Evolutionary conservation across 2,888 invertebrate species (phyloP).

Genomic region (Tenodera sinensis): DNA sequence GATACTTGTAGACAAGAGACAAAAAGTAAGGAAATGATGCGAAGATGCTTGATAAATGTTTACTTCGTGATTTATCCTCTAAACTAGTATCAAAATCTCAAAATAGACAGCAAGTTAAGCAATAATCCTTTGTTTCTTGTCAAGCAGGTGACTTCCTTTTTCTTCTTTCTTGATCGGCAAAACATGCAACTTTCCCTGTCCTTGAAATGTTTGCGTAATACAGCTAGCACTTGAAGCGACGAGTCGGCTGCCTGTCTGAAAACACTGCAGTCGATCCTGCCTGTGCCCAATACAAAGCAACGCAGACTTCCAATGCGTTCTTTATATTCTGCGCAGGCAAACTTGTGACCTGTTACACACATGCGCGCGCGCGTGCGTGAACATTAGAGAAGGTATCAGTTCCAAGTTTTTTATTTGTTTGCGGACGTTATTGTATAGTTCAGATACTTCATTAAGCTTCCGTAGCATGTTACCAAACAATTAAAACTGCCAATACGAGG

Average conservation of each 20-base stretch:
- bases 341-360: background rate
- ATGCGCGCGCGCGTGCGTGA: background rate
- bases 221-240: background rate
- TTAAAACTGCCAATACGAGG: too few species aligned
- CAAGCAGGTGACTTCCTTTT: background rate
- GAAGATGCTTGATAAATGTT: too few species aligned
- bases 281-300: background rate
- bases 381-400: too few species aligned
- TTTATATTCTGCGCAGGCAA: background rate
- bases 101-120: background rate
- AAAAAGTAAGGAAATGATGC: too few species aligned
- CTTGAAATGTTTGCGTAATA: conserved; percentile 10
- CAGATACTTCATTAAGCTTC: too few species aligned
- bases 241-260: background rate
- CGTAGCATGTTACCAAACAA: too few species aligned
- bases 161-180: background rate
- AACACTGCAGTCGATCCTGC: background rate
- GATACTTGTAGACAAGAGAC: too few species aligned
- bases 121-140: background rate
- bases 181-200: conserved; percentile 10
- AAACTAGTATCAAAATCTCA: too few species aligned
- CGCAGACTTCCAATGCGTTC: background rate
- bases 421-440: too few species aligned
- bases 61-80: too few species aligned
- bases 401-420: too few species aligned